These are phyloP conservation scores for Drosophila aff. DNA, from an alignment of 1,140 invertebrate species.

Conservation along the genomic window DNA sequence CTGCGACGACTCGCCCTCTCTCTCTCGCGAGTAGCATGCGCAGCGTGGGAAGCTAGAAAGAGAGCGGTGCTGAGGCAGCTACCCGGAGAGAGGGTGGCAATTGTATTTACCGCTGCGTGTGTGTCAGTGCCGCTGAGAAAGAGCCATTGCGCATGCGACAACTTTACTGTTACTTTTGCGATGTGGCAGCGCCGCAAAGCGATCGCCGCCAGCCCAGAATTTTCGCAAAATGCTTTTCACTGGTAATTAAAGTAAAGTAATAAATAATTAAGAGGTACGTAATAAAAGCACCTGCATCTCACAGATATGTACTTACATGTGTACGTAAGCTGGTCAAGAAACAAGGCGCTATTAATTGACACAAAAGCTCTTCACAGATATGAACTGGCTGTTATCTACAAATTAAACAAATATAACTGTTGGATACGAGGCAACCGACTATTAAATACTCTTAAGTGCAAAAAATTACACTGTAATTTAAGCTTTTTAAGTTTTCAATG, in stretches of 20 bases:
- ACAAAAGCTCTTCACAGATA: conserved; percentile 2
- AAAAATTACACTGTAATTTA: not conserved
- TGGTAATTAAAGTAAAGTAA: no score
- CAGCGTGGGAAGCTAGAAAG: conserved; percentile 46
- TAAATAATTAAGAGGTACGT: no score
- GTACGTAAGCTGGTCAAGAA: not conserved
- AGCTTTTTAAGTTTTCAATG: not conserved
- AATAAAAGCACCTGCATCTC: no score
- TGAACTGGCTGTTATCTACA: not conserved
- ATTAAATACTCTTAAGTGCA: not conserved
- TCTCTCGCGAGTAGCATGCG: conserved; percentile 70
- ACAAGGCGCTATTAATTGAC: not conserved
- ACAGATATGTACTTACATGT: not conserved
- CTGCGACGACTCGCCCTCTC: conserved; percentile 36
- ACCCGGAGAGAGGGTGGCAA: conserved; percentile 63
- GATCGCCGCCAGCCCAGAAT: no score
- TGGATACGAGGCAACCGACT: not conserved
- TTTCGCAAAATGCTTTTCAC: no score
- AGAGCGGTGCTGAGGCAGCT: conserved; percentile 36
- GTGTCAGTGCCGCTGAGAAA: no score
- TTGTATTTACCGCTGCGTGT: conserved; percentile 6
- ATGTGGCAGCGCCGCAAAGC: no score
- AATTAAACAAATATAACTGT: conserved; percentile 2
- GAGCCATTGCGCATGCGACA: no score
- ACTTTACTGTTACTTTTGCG: no score